A percentile compares a stretch with the other conserved stretches of the same genome.
These are phyloP conservation scores for Eulimnadia texana DNA, from an alignment of 1,140 invertebrate genomes.

Conservation along the genomic window DNA sequence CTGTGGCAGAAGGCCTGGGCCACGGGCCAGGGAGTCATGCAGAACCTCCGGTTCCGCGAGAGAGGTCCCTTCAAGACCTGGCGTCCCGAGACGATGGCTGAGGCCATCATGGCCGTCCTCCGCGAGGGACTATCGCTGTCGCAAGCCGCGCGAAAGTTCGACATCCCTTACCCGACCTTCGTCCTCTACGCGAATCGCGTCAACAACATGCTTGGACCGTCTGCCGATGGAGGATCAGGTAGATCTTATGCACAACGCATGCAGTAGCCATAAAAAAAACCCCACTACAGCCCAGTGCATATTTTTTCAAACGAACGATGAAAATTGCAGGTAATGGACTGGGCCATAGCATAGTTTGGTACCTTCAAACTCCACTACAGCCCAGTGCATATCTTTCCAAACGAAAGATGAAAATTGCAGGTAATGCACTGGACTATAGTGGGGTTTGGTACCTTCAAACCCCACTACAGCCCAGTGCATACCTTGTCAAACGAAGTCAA, in stretches of 20 bases:
- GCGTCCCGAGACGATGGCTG: conserved; percentile 84
- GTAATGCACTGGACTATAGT: no score
- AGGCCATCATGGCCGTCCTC: conserved; percentile 77
- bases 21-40: conserved; percentile 63
- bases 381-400: no score
- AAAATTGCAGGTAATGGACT: background rate
- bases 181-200: conserved; percentile 85
- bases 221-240: conserved; percentile 69
- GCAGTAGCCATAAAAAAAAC: no score
- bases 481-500: no score
- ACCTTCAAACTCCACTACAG: no score
- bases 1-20: conserved; percentile 88
- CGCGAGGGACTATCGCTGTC: conserved; percentile 76
- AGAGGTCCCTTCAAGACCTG: conserved; percentile 79
- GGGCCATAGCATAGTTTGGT: background rate
- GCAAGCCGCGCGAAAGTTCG: conserved; percentile 77
- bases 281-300: no score
- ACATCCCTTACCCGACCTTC: conserved; percentile 86
- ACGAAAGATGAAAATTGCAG: no score
- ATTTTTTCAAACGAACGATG: background rate
- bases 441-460: no score
- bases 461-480: no score
- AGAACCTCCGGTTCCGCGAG: conserved; percentile 77
- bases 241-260: no score
- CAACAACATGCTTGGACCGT: conserved; percentile 83